These are phyloP conservation scores for Halcyon malimbica DNA, from an alignment of 2,113 vertebrate genomes.

Conservation along the genomic window DNA sequence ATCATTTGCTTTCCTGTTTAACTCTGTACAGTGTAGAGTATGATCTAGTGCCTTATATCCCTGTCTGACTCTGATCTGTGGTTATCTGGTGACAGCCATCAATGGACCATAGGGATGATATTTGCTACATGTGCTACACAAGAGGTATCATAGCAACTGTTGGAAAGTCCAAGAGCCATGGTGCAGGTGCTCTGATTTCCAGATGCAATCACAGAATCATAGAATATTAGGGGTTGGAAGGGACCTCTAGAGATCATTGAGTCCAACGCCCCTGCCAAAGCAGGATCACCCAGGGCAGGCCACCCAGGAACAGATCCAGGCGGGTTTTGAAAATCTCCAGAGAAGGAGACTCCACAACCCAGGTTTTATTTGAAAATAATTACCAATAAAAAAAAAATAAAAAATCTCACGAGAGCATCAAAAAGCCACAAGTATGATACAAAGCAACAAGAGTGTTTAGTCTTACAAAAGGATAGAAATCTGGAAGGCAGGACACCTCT, in stretches of 20 bases:
- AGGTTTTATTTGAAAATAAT: neutral
- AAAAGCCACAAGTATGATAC: neutral
- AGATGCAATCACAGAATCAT: neutral
- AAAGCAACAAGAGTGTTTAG: neutral
- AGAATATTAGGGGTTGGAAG: too few species aligned
- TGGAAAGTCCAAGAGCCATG: neutral
- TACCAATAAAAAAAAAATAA: neutral
- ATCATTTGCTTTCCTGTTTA: neutral
- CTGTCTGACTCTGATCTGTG: neutral
- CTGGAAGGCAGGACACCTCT: neutral
- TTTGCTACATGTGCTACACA: neutral
- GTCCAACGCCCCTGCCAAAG: too few species aligned
- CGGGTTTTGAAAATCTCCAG: too few species aligned
- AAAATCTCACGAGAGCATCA: neutral
- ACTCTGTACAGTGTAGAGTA: neutral
- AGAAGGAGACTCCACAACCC: too few species aligned
- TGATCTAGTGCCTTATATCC: neutral
- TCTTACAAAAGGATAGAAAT: neutral
- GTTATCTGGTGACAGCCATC: neutral
- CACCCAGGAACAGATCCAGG: too few species aligned
- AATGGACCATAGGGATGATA: neutral
- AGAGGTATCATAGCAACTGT: neutral
- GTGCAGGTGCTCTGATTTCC: neutral
- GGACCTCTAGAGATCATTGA: too few species aligned
- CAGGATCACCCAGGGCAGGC: too few species aligned